Percentiles rank a stretch among this genome's conserved stretches.
phyloP scores from a whole-genome alignment of 1,140 invertebrate genomes.

The Orius laevigatus region DNA sequence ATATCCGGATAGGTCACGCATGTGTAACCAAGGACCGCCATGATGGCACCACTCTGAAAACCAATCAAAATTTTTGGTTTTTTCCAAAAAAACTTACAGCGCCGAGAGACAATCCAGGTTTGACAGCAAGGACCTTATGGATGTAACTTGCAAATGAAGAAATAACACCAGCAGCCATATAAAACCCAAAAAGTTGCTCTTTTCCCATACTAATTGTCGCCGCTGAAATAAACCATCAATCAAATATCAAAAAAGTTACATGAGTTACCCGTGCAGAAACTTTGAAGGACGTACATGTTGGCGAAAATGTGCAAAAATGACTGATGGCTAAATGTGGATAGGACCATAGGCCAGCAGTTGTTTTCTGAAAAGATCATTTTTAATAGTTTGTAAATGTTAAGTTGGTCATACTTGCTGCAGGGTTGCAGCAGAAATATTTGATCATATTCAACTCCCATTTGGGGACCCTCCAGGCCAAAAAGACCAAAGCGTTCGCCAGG shows the following conservation, averaged over 20 bases:
- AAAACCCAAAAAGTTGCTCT: slow-evolving; percentile 85
- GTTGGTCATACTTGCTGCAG: slow-evolving; percentile 44
- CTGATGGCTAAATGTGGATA: slow-evolving; percentile 88
- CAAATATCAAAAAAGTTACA: background rate
- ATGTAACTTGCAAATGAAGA: slow-evolving; percentile 73
- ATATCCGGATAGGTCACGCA: slow-evolving; percentile 76
- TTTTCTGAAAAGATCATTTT: slow-evolving; percentile 34
- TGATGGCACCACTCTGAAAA: slow-evolving; percentile 81
- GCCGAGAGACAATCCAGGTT: slow-evolving; percentile 63
- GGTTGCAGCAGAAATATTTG: slow-evolving; percentile 72
- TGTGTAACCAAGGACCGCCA: slow-evolving; percentile 72
- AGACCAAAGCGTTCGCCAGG: slow-evolving; percentile 62
- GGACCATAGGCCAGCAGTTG: slow-evolving; percentile 70
- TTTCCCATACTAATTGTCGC: slow-evolving; percentile 53
- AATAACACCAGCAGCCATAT: slow-evolving; percentile 71
- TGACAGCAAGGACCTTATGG: slow-evolving; percentile 51
- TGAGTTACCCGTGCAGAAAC: slow-evolving; percentile 39
- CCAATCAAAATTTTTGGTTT: too few species aligned
- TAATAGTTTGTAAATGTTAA: slow-evolving; percentile 12
- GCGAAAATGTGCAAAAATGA: slow-evolving; percentile 67
- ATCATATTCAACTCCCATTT: slow-evolving; percentile 56
- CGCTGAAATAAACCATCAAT: slow-evolving; percentile 10
- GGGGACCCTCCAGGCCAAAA: slow-evolving; percentile 65
- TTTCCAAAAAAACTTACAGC: slow-evolving; percentile 41
- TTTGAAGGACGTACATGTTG: slow-evolving; percentile 94